A percentile compares a stretch with the other conserved stretches of the same genome.
phyloP scores from a whole-genome alignment of 1,140 invertebrate species.

The Plodia interpunctella region DNA sequence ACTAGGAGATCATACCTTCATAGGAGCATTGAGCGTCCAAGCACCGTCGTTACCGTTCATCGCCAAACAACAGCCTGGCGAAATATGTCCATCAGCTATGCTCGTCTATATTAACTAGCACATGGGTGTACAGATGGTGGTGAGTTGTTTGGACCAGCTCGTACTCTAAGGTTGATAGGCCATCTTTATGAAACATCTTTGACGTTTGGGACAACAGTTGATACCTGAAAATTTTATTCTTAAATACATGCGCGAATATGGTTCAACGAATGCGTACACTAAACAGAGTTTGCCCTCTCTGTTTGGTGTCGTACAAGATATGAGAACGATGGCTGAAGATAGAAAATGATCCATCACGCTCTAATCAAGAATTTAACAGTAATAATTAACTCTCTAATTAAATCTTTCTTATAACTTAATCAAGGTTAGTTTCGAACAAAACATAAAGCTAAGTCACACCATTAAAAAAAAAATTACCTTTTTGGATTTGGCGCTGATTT shows the following conservation, averaged over 20 bases:
- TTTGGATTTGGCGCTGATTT: slow-evolving; percentile 93
- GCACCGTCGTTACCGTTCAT: slow-evolving; percentile 46
- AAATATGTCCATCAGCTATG: slow-evolving; percentile 75
- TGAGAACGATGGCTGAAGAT: too few species aligned
- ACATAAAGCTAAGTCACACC: not conserved
- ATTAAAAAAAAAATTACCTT: slow-evolving; percentile 78
- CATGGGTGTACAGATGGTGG: slow-evolving; percentile 86
- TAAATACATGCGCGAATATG: too few species aligned
- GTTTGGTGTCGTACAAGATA: too few species aligned
- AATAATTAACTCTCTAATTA: too few species aligned
- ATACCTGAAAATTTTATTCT: slow-evolving; percentile 79
- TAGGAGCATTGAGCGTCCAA: not conserved
- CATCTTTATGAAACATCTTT: slow-evolving; percentile 89
- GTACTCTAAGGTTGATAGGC: slow-evolving; percentile 92
- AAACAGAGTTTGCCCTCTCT: too few species aligned
- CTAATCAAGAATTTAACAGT: too few species aligned
- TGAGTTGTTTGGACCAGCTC: slow-evolving; percentile 82
- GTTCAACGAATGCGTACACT: too few species aligned
- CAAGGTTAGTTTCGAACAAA: too few species aligned
- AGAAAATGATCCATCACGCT: too few species aligned
- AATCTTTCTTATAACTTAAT: too few species aligned
- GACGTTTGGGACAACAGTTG: slow-evolving; percentile 90
- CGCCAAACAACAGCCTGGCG: slow-evolving; percentile 76
- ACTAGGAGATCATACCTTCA: not conserved
- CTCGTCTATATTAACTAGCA: slow-evolving; percentile 82